Conservation (phyloP, 2,113 vertebrate species). For the Cacatua alba region DNA sequence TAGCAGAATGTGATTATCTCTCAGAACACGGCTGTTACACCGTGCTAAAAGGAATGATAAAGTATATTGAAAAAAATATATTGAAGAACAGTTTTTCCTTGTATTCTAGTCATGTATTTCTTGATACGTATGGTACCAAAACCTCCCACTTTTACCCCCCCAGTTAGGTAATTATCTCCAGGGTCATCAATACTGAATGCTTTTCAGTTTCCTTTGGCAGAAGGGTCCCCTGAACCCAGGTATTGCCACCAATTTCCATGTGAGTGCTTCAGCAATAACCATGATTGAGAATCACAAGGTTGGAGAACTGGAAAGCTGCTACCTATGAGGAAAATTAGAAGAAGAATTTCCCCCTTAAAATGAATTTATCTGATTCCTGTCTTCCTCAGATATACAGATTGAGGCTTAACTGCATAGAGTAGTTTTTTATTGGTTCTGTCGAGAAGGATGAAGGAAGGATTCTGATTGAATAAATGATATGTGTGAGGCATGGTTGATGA, state of each 20-base stretch:
- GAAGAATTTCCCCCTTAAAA: slow-evolving; percentile 33
- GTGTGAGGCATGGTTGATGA: slow-evolving; percentile 32
- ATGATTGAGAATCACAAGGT: not conserved
- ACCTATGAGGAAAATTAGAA: slow-evolving; percentile 23
- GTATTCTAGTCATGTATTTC: not conserved
- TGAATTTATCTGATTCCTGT: slow-evolving; percentile 49
- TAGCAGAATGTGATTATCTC: not conserved
- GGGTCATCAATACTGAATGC: not conserved
- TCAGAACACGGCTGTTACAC: not conserved
- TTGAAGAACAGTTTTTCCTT: not conserved
- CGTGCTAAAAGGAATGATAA: not conserved
- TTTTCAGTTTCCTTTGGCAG: slow-evolving; percentile 15
- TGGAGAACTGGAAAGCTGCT: not conserved
- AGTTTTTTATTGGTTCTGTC: slow-evolving; percentile 48
- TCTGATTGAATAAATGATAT: slow-evolving; percentile 59
- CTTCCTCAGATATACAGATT: slow-evolving; percentile 32
- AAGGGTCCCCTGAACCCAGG: not conserved
- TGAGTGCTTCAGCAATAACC: slow-evolving; percentile 8
- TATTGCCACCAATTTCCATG: not conserved
- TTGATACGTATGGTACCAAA: not conserved
- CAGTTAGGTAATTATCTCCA: not conserved
- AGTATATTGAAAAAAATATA: not conserved
- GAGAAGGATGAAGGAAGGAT: slow-evolving; percentile 10
- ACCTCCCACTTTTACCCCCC: not conserved
- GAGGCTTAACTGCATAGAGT: slow-evolving; percentile 14